Conservation (phyloP, 1,140 invertebrate genomes). For the Drosophila mayri region DNA sequence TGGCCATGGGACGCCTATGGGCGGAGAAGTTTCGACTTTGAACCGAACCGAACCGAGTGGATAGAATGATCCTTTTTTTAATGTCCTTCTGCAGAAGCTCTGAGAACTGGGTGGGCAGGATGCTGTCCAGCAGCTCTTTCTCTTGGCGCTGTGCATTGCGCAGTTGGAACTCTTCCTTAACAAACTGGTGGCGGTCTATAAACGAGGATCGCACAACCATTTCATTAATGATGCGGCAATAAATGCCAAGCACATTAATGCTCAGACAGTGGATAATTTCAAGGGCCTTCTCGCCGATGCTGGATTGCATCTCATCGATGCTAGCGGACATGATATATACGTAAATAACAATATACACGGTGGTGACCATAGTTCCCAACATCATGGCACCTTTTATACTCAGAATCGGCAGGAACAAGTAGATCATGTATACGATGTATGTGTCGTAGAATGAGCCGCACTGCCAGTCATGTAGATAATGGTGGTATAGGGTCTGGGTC, state of each 20-base stretch:
- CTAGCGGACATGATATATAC: no score
- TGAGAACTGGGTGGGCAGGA: conserved; percentile 94
- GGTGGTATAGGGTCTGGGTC: conserved; percentile 86
- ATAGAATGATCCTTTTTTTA: conserved; percentile 87
- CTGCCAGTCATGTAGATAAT: conserved; percentile 56
- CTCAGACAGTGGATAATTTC: conserved; percentile 83
- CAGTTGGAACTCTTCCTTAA: conserved; percentile 92
- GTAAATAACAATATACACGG: conserved; percentile 87
- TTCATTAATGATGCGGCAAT: conserved; percentile 94
- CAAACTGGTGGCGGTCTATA: conserved; percentile 92
- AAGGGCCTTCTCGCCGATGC: neutral
- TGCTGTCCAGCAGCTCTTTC: conserved; percentile 93
- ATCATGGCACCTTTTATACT: conserved; percentile 88
- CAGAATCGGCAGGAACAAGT: conserved; percentile 91
- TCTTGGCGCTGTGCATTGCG: conserved; percentile 94
- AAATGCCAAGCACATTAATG: conserved; percentile 92
- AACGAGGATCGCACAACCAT: conserved; percentile 94
- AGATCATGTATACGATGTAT: conserved; percentile 89
- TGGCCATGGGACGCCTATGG: conserved; percentile 90
- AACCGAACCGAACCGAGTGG: neutral
- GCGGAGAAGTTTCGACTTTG: neutral
- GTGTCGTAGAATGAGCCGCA: conserved; percentile 88
- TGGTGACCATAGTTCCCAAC: conserved; percentile 87
- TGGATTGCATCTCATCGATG: conserved; percentile 49
- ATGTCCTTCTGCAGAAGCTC: conserved; percentile 91